Evolutionary conservation across 2,113 vertebrate species (phyloP).

Genomic region (Hypomesus transpacificus): DNA sequence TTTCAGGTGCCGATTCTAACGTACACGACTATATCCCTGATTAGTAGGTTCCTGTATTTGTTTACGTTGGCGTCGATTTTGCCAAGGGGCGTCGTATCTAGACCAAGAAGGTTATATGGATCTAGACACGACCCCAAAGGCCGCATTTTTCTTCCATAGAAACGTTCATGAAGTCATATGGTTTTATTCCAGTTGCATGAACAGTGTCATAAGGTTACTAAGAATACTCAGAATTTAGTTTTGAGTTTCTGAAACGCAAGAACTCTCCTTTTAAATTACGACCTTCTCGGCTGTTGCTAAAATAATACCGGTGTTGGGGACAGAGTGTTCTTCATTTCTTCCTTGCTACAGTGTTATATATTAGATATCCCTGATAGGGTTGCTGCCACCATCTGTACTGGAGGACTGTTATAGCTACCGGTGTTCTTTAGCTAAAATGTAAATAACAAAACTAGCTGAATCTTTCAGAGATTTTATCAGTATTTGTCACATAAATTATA

Average conservation of each 20-base stretch:
- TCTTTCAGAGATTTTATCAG: too few species aligned
- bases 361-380: not conserved
- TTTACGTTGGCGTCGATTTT: not conserved
- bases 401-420: constrained; percentile 16
- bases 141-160: constrained; percentile 16
- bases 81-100: too few species aligned
- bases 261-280: constrained; percentile 40
- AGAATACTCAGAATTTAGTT: not conserved
- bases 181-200: not conserved
- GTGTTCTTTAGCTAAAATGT: too few species aligned
- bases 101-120: constrained; percentile 1
- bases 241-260: not conserved
- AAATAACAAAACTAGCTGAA: too few species aligned
- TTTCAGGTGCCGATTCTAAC: too few species aligned
- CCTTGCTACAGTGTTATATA: not conserved
- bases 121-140: constrained; percentile 20
- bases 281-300: constrained; percentile 52
- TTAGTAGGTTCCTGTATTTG: not conserved
- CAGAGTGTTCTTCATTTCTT: constrained; percentile 50
- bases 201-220: not conserved
- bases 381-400: constrained; percentile 37
- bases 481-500: too few species aligned
- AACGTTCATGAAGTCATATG: constrained; percentile 31
- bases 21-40: too few species aligned
- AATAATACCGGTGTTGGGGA: constrained; percentile 59